Conservation (phyloP, 2,888 invertebrate genomes). For the Rambutsinella grinnellia region DNA sequence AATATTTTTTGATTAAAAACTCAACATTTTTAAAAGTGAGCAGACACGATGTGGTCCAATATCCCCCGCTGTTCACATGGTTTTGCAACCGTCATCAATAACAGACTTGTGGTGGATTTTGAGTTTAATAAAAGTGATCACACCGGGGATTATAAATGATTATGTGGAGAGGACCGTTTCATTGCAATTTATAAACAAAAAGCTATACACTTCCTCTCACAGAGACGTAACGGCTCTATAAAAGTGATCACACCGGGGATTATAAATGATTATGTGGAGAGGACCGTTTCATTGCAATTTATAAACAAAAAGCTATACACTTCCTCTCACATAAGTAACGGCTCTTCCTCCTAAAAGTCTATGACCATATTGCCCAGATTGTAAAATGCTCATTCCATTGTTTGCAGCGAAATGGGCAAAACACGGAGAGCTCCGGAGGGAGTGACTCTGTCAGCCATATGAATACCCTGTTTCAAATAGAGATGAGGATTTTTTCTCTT, state of each 20-base stretch:
- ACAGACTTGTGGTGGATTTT: conserved; percentile 48
- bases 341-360: too few relatives aligned
- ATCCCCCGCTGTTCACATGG: conserved; percentile 38
- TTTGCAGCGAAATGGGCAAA: conserved; percentile 62
- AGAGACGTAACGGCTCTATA: too few relatives aligned
- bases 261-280: conserved; percentile 6
- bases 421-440: conserved; percentile 28
- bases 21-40: background rate
- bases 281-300: conserved; percentile 32
- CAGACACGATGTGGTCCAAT: background rate
- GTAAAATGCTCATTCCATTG: conserved; percentile 46
- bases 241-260: conserved; percentile 46
- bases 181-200: conserved; percentile 44
- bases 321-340: too few relatives aligned
- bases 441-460: conserved; percentile 44
- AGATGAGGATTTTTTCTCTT: conserved; percentile 2
- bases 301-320: conserved; percentile 35
- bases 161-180: conserved; percentile 6
- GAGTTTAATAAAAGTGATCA: conserved; percentile 46
- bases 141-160: conserved; percentile 23
- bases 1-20: background rate
- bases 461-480: conserved; percentile 30
- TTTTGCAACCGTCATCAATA: conserved; percentile 50
- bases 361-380: conserved; percentile 19
- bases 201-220: conserved; percentile 5